A percentile compares a stretch with the other conserved stretches of the same genome.
Conservation (phyloP, 1,140 invertebrate species). For the Drosophila busckii region DNA sequence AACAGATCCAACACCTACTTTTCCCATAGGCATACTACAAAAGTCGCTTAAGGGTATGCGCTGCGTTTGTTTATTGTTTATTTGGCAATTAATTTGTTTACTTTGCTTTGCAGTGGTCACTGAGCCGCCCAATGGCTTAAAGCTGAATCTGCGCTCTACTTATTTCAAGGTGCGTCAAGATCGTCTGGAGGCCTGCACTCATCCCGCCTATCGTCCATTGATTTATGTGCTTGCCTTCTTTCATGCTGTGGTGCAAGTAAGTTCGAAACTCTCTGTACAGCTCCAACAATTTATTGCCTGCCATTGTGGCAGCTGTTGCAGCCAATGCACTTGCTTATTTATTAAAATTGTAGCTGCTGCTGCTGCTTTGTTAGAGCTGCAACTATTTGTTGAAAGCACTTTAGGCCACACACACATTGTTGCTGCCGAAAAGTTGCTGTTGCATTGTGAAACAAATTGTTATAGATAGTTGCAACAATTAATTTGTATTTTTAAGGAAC, state of each 20-base stretch:
- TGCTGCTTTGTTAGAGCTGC: conserved; percentile 43
- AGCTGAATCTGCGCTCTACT: conserved; percentile 92
- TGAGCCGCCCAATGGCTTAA: conserved; percentile 93
- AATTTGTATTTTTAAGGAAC: conserved; percentile 82
- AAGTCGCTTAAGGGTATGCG: conserved; percentile 88
- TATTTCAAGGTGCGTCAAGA: conserved; percentile 89
- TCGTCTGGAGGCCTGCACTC: conserved; percentile 85
- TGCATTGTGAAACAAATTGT: conserved; percentile 51
- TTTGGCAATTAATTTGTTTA: not conserved
- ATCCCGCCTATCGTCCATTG: conserved; percentile 87
- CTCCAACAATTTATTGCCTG: too few species aligned
- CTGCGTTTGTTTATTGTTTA: not conserved
- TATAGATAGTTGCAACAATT: conserved; percentile 61
- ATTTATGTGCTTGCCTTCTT: conserved; percentile 93
- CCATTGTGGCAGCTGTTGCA: conserved; percentile 45
- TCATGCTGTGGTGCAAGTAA: conserved; percentile 91
- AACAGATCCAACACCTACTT: conserved; percentile 89
- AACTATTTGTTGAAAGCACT: conserved; percentile 58
- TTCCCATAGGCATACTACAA: conserved; percentile 94
- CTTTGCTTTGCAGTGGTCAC: conserved; percentile 85
- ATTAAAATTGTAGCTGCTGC: conserved; percentile 65
- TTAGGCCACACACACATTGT: conserved; percentile 26
- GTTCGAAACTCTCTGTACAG: too few species aligned
- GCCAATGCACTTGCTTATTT: conserved; percentile 55
- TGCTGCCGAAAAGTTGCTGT: conserved; percentile 36